phyloP scores from a whole-genome alignment of 1,140 invertebrate species.

The Proales similis region DNA sequence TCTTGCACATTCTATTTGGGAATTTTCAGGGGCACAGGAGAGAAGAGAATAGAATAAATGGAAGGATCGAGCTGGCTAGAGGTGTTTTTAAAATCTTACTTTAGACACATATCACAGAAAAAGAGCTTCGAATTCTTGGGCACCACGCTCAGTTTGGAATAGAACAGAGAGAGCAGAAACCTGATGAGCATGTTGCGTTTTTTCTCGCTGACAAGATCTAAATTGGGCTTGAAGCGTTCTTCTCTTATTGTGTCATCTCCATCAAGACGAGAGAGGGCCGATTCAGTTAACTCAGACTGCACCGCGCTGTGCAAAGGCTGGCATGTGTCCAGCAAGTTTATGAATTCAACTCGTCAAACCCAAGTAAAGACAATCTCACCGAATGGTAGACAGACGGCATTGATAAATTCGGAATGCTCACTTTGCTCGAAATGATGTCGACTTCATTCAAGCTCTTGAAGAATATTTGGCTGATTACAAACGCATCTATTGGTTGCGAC shows the following conservation, averaged over 20 bases:
- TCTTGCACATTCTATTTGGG: conserved; percentile 33
- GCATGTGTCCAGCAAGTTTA: no score
- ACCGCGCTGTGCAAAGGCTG: conserved; percentile 5
- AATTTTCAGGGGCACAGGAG: no score
- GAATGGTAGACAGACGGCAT: conserved; percentile 33
- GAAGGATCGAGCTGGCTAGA: background rate
- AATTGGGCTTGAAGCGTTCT: conserved; percentile 35
- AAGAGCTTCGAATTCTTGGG: conserved; percentile 2
- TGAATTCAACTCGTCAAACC: background rate
- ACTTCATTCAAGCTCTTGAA: conserved; percentile 31
- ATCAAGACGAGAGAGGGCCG: conserved; percentile 10
- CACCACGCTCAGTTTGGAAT: conserved; percentile 4
- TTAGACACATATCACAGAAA: conserved; percentile 34
- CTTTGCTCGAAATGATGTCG: conserved; percentile 19
- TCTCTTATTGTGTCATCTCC: conserved; percentile 23
- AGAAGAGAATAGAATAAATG: conserved; percentile 1
- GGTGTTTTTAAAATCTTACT: conserved; percentile 8
- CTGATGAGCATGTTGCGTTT: conserved; percentile 23
- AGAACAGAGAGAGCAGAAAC: conserved; percentile 21
- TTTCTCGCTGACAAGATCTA: conserved; percentile 21
- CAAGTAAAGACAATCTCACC: background rate
- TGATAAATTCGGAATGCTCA: conserved; percentile 33
- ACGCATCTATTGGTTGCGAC: no score
- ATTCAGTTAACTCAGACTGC: conserved; percentile 31
- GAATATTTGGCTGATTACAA: background rate